Base-by-base conservation (phyloP, 2,888 invertebrate genomes). In the Ophion ellenae region DNA sequence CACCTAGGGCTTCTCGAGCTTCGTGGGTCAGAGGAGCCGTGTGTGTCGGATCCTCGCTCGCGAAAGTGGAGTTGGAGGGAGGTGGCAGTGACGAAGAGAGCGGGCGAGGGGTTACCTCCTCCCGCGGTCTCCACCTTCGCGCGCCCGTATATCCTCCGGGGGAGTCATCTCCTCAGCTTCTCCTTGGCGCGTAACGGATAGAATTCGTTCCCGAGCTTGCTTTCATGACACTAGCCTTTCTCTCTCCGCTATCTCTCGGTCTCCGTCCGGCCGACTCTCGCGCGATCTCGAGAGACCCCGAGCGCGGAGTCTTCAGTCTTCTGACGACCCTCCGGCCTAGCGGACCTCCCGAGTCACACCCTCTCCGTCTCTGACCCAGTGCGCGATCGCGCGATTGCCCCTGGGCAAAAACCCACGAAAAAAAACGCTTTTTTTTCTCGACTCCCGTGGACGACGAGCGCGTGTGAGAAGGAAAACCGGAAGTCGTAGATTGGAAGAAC, bases 141-240 rank as follows among this genome's bases (percentile, higher is more conserved):
- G 40, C 20, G 9, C 36, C 24, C 45, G 20, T 59, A 77, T 47
- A 63, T 67, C 40, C 67, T 57, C 77, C 24, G 66, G 45, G 75
- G 40, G 28, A 71, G 81, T 57, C 81, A 32, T 76, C 86, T 67
- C 67, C 78, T 59, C 81, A 77, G 45, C 47, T 74, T 83, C 85
- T 90, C 88, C 88, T 59, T 77, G 86, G 86, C 86, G 86, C 86
- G 90, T 91, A 91, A 90, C 91, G 90, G 90, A 91, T 89, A 91
- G 90, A 89, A 91, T 90, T 90, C 89, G 85, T 84, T 76, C 87
- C 79, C 85, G 83, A 86, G 84, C 84, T 78, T 86, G 85, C 86
- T 87, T 88, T 85, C 88, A 83, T 75, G 83, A 76, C 63, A 67
- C 59, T 45, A 78, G 78, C 47, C 47, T 47, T 66, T 70, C 28